Base-by-base conservation (phyloP, 2,888 invertebrate genomes). In the Argyresthia goedartella region DNA sequence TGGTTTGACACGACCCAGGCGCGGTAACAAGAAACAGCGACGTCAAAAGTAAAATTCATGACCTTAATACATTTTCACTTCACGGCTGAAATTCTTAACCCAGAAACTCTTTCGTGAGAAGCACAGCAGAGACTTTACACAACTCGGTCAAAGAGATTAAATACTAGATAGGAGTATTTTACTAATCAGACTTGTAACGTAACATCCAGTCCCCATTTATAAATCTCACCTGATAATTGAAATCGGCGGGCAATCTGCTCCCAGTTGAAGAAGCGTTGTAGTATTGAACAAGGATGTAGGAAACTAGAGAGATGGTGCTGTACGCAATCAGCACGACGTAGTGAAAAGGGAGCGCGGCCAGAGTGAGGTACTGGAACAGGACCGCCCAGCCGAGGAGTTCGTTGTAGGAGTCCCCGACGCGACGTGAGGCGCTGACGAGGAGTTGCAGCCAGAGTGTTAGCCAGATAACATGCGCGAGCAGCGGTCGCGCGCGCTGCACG, bases 351-450 rank as follows among this genome's bases (percentile, higher is more conserved):
- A 94, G 74, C 1, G 92, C 91, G 51, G 93, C 92, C 66, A 93
- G 90, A 50, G 93, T 90, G 59, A 93, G 88, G 70, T 93, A 94
- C 63, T 92, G 91, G 60, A 93, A 75, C 46, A 94, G 86, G 57
- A 93, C 81, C 13, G 92, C 89, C 94, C 94, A 94, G 49, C 93
- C 93, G 4, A 94, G 87, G 55, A 91, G 88, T 71, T 93, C 92
- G 60, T 85, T 84, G 63, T 80, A 82, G 9, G 84, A 76, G 61
- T 85, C 84, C 46, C 81, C 85, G 33, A 72, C 66, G 4, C 85
- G 72, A 47, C 92, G 86, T 16, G 89, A 88, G 8, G 71, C 73
- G 61, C 74, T 73, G 51, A 73, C 57, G 44, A 84, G 59, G 9
- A 85, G 64, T 59, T 84, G 80, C 13, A 57, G 56, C 84, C 86